Evolutionary conservation across 2,888 invertebrate genomes (phyloP).

Genomic region (Zootermopsis nevadensis): DNA sequence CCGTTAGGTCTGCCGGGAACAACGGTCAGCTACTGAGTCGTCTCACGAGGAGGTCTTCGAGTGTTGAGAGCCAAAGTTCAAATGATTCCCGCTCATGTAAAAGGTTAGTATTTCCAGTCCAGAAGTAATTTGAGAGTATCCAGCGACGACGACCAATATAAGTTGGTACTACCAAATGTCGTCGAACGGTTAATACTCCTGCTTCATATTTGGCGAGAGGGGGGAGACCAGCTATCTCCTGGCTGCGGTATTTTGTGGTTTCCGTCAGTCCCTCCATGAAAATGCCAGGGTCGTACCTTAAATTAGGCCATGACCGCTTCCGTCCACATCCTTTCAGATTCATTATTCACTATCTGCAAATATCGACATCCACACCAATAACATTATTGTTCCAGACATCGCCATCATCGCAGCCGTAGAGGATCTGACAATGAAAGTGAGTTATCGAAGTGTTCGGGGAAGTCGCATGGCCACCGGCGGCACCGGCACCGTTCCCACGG

Average conservation of each 20-base stretch:
- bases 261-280: too few species aligned
- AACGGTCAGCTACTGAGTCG: slow-evolving; percentile 57
- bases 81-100: slow-evolving; percentile 81
- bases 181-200: too few species aligned
- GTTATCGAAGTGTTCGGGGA: slow-evolving; percentile 84
- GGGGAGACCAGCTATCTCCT: too few species aligned
- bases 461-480: slow-evolving; percentile 79
- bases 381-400: slow-evolving; percentile 67
- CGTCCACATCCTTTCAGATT: too few species aligned
- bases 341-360: too few species aligned
- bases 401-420: slow-evolving; percentile 83
- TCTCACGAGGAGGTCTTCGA: slow-evolving; percentile 67
- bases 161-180: neutral
- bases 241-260: too few species aligned
- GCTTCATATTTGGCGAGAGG: too few species aligned
- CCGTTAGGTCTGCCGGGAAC: slow-evolving; percentile 77
- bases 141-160: neutral
- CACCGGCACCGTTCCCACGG: slow-evolving; percentile 82
- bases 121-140: too few species aligned
- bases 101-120: slow-evolving; percentile 24
- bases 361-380: too few species aligned
- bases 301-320: too few species aligned
- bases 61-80: slow-evolving; percentile 90
- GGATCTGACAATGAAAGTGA: slow-evolving; percentile 93
- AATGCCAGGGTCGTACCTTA: too few species aligned